Evolutionary conservation across 2,888 invertebrate species (phyloP), one percentile per base, ranked within the genome.

Genomic region (Epistrophe eligans): DNA sequence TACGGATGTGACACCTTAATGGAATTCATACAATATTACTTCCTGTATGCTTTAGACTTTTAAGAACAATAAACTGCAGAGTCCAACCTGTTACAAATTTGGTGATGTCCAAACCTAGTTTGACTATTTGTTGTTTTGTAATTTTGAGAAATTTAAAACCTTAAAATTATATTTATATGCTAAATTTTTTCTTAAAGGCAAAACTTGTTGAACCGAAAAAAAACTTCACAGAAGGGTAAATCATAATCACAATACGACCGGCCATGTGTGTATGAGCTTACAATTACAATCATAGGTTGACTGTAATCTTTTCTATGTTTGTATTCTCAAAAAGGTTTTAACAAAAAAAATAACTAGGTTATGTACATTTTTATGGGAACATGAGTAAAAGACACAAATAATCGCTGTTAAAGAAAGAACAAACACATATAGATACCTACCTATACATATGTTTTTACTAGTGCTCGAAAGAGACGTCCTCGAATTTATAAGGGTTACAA

Each of bases 331-430:
- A 48, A 70, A 60, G 6, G 13, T 24, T 19, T 24, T 9, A 64
- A 64, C 71, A 62, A 71, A 48, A 28, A 19, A 52, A 48, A 38
- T 66, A 84, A 84, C 84, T 84, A 67, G 84, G 84, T 84, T 84
- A 84, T 76, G 76, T 80, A 84, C 52, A 77, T 80, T 80, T 80
- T 72, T 50, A 80, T 80, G 67, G 38, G 72, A 67, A 77, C 60
- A 85, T 48, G 72, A 77, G 55, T 70, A 62, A 67, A 72, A 85
- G 84, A 70, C 73, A 50, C 57, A 76, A 79, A 71, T 70, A 76
- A 73, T 67, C 55, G 32, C 6, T 45, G 17, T 57, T 45, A 79
- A 38, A 28, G 48, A 79, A 62, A 17, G 15, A 52, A 43, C 10
- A 35, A 35, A 35, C 35, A 35, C 8, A 35, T 35, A 35, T 35